Percentiles rank a stretch among this genome's conserved stretches.
Evolutionary conservation across 2,888 invertebrate species (phyloP).

Genomic region (Drosophila monieri): DNA sequence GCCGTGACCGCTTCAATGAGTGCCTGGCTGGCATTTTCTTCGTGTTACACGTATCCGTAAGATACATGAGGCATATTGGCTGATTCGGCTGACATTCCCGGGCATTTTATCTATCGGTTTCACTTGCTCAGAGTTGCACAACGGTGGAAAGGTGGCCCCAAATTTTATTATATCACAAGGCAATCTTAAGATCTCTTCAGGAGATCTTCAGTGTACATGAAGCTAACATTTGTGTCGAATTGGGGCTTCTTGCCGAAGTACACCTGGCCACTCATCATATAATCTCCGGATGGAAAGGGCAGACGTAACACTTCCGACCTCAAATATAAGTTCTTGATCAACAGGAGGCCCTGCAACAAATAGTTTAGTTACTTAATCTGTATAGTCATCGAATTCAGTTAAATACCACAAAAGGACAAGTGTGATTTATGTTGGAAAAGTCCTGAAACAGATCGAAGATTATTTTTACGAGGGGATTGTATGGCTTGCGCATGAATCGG

Average conservation of each 20-base stretch:
- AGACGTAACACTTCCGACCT: not conserved
- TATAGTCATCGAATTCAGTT: not conserved
- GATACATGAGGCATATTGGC: conserved; percentile 22
- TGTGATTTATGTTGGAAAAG: not conserved
- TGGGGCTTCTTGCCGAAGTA: not conserved
- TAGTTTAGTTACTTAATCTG: not conserved
- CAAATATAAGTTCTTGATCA: not conserved
- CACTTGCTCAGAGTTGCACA: conserved; percentile 34
- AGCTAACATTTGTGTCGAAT: not conserved
- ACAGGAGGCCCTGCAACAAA: not conserved
- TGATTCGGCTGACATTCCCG: conserved; percentile 17
- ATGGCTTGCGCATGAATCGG: not conserved
- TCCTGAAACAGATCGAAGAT: not conserved
- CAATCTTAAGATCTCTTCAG: not conserved
- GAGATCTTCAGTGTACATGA: not conserved
- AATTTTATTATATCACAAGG: not conserved
- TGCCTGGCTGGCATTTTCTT: conserved; percentile 33
- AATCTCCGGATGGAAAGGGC: not conserved
- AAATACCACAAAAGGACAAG: not conserved
- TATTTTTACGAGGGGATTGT: not conserved
- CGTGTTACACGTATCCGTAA: conserved; percentile 47
- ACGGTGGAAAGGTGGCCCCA: conserved; percentile 4
- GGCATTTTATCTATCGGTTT: conserved; percentile 19
- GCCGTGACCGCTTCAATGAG: conserved; percentile 62
- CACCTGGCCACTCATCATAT: not conserved